Conservation (phyloP, 2,113 vertebrate genomes). For the Petromus typicus region DNA sequence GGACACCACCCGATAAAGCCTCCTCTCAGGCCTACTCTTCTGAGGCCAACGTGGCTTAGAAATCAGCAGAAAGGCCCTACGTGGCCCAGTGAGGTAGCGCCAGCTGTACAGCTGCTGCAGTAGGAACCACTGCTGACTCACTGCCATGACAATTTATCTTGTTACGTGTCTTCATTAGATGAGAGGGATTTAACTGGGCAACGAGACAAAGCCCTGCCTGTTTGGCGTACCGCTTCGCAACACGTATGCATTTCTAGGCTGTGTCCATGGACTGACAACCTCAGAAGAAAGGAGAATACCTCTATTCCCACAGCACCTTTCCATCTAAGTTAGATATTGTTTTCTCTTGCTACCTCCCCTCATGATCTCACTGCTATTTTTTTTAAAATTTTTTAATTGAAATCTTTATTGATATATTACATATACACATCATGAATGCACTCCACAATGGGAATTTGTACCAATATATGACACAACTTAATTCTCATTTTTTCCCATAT, state of each 20-base stretch:
- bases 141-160: conserved; percentile 41
- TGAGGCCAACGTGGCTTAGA: neutral
- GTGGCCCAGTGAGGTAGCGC: neutral
- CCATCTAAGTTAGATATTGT: conserved; percentile 78
- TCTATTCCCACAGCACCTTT: conserved; percentile 72
- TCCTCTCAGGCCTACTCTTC: neutral
- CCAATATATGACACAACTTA: no score
- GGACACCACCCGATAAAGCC: neutral
- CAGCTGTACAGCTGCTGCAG: neutral
- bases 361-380: no score
- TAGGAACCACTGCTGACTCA: conserved; percentile 64
- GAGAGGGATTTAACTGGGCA: conserved; percentile 68
- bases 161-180: conserved; percentile 68
- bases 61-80: neutral
- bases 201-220: neutral
- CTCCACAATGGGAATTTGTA: no score
- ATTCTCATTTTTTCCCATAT: no score
- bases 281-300: conserved; percentile 21
- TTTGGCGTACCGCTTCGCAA: neutral
- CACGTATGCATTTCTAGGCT: neutral
- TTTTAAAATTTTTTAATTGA: no score
- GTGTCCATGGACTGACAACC: conserved; percentile 1
- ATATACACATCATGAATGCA: no score
- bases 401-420: no score
- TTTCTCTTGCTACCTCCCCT: conserved; percentile 63